phyloP scores from a whole-genome alignment of 2,113 vertebrate species.

The Sinocyclocheilus grahami region DNA sequence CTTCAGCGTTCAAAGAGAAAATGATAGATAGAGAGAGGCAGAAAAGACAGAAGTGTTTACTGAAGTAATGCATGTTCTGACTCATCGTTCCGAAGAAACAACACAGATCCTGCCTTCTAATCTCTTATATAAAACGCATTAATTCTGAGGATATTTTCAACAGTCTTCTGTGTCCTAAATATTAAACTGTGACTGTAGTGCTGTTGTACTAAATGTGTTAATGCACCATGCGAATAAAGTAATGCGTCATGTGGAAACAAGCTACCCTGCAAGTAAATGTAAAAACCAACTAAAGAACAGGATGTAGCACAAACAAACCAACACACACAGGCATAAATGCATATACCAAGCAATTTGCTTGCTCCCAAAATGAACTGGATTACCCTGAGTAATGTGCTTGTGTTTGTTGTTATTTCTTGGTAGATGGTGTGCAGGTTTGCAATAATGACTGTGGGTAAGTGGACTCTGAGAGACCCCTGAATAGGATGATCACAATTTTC shows the following conservation, averaged over 20 bases:
- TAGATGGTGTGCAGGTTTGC: neutral
- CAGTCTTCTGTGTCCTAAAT: conserved; percentile 28
- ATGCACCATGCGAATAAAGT: neutral
- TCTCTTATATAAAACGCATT: conserved; percentile 36
- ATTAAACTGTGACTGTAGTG: conserved; percentile 9
- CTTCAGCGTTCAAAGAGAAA: conserved; percentile 30
- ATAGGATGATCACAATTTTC: neutral
- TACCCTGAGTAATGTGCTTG: conserved; percentile 33
- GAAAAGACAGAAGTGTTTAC: neutral
- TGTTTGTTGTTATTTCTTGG: conserved; percentile 18
- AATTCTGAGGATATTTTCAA: conserved; percentile 40
- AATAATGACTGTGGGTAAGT: conserved; percentile 34
- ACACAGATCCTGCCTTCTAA: conserved; percentile 41
- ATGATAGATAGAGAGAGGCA: neutral
- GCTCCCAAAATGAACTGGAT: conserved; percentile 36
- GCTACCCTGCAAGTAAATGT: conserved; percentile 8
- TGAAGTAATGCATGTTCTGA: conserved; percentile 45
- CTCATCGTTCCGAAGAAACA: conserved; percentile 35
- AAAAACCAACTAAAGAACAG: conserved; percentile 25
- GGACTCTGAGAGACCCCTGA: conserved; percentile 28
- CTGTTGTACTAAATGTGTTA: conserved; percentile 5
- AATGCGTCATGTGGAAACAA: neutral
- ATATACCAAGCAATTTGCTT: neutral
- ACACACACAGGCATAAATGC: neutral
- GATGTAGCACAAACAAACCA: conserved; percentile 22